A percentile compares a stretch with the other conserved stretches of the same genome.
Conservation (phyloP, 2,888 invertebrate species). For the Crematogaster levior region DNA sequence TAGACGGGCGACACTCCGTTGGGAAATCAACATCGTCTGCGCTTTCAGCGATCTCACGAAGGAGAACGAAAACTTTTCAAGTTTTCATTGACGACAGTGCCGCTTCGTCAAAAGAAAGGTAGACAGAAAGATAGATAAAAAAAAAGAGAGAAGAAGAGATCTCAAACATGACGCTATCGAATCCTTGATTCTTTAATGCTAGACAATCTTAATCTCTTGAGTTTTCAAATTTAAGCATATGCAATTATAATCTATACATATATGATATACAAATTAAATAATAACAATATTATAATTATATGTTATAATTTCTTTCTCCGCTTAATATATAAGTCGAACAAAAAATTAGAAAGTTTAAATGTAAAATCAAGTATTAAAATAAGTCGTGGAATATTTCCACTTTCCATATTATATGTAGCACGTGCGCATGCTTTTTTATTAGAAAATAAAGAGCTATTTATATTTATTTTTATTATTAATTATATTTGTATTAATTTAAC, state of each 20-base stretch:
- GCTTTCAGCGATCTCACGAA: constrained; percentile 71
- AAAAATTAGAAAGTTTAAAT: too few species aligned
- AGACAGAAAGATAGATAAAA: neutral
- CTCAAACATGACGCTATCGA: neutral
- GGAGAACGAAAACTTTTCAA: constrained; percentile 68
- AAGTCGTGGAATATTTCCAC: neutral
- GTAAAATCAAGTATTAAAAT: neutral
- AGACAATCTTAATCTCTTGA: neutral
- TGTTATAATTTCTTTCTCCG: too few species aligned
- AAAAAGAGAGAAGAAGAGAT: neutral
- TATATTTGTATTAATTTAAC: constrained; percentile 4
- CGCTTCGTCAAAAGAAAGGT: neutral
- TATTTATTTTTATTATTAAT: constrained; percentile 7
- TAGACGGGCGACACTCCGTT: constrained; percentile 76
- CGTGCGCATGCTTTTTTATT: neutral
- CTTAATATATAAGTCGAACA: too few species aligned
- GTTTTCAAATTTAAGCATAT: neutral
- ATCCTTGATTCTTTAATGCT: neutral
- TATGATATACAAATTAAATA: too few species aligned
- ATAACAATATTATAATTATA: too few species aligned
- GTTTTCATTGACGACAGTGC: constrained; percentile 70
- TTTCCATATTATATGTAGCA: neutral
- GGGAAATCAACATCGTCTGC: constrained; percentile 79
- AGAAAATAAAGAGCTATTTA: too few species aligned
- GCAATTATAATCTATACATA: neutral